Evolutionary conservation across 2,797 vertebrate genomes (phyloP).

Genomic region (Epinephelus awoara): DNA sequence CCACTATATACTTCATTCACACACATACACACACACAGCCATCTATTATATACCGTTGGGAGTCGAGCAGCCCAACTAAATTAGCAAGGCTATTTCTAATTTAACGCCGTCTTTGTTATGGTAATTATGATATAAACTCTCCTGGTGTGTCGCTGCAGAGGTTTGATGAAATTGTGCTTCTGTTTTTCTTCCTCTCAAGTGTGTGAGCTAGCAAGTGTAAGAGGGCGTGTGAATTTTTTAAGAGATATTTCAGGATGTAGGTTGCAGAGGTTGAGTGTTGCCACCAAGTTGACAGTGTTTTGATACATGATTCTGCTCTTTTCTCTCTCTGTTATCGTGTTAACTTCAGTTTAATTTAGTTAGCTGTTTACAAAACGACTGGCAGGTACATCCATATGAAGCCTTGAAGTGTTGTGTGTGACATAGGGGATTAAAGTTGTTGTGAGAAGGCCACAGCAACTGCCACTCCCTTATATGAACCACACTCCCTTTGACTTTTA

Average conservation of each 20-base stretch:
- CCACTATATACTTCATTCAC: slow-evolving; percentile 6
- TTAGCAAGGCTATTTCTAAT: slow-evolving; percentile 68
- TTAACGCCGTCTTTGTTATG: slow-evolving; percentile 70
- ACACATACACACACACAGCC: neutral
- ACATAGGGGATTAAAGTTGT: neutral
- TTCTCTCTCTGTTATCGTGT: slow-evolving; percentile 11
- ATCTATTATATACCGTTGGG: slow-evolving; percentile 35
- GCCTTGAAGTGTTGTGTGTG: neutral
- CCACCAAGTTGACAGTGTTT: slow-evolving; percentile 8
- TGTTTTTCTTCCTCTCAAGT: slow-evolving; percentile 27
- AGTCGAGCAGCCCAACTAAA: slow-evolving; percentile 50
- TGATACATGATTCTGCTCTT: slow-evolving; percentile 16
- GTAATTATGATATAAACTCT: slow-evolving; percentile 66
- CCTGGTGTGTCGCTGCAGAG: slow-evolving; percentile 42
- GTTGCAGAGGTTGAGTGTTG: slow-evolving; percentile 36
- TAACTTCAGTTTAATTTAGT: slow-evolving; percentile 18
- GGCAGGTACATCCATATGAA: slow-evolving; percentile 9
- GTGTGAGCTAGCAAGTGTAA: neutral
- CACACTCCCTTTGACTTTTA: slow-evolving; percentile 38
- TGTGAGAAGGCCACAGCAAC: slow-evolving; percentile 4
- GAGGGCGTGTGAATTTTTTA: slow-evolving; percentile 46
- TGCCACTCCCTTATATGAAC: slow-evolving; percentile 8
- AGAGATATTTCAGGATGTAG: slow-evolving; percentile 48
- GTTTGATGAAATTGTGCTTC: slow-evolving; percentile 55
- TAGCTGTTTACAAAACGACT: neutral